Percentiles rank a stretch among this genome's conserved stretches.
These are phyloP conservation scores for Drosophila elegans DNA, from an alignment of 1,140 invertebrate genomes.

Conservation along the genomic window DNA sequence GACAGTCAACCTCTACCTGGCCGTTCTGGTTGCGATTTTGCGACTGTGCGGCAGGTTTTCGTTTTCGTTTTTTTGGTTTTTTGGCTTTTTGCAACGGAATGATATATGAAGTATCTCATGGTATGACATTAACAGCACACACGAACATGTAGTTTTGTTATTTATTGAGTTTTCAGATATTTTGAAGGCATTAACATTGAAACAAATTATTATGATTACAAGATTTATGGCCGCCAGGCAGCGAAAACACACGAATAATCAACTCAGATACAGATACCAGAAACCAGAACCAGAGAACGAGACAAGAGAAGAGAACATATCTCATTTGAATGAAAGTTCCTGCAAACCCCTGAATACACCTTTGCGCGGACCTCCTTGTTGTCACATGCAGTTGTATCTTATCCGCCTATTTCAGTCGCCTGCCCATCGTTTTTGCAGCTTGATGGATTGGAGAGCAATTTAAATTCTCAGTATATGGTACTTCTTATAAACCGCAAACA, in stretches of 20 bases:
- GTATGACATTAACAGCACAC: constrained; percentile 85
- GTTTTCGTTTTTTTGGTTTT: constrained; percentile 16
- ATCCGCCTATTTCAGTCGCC: constrained; percentile 9
- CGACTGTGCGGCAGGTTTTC: constrained; percentile 45
- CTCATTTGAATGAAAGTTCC: constrained; percentile 60
- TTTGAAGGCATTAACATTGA: constrained; percentile 85
- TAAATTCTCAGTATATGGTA: too few species aligned
- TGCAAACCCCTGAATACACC: neutral
- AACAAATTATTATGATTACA: constrained; percentile 85
- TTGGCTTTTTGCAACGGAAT: constrained; percentile 58
- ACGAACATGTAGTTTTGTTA: constrained; percentile 84
- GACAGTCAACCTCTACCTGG: constrained; percentile 61
- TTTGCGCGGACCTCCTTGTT: constrained; percentile 1
- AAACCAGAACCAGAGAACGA: constrained; percentile 12
- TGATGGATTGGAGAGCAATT: constrained; percentile 44
- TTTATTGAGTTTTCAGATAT: constrained; percentile 84
- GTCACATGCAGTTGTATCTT: constrained; percentile 22
- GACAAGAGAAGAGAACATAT: constrained; percentile 28
- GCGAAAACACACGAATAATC: constrained; percentile 57
- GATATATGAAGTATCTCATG: constrained; percentile 85
- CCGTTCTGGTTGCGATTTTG: constrained; percentile 35
- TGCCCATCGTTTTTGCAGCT: constrained; percentile 41
- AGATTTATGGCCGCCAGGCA: constrained; percentile 78
- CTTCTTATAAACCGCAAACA: too few species aligned
- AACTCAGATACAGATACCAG: constrained; percentile 47